These are phyloP conservation scores for Mastacembelus armatus DNA, from an alignment of 2,797 vertebrate species.

Conservation along the genomic window DNA sequence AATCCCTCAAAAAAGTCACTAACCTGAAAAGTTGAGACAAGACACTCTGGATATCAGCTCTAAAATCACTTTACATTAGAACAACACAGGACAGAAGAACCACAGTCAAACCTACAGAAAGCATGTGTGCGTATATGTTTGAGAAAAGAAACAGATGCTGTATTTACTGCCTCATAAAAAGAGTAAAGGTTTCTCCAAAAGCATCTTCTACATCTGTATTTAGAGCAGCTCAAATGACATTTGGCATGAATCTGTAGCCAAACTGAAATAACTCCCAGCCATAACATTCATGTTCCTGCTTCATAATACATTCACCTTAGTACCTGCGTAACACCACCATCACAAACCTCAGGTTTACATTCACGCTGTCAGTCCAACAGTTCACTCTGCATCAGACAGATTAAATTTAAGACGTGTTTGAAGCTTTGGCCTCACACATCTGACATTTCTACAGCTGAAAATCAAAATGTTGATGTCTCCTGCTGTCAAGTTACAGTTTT, in stretches of 20 bases:
- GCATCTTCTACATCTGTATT: slow-evolving; percentile 15
- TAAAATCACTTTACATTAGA: not conserved
- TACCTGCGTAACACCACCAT: slow-evolving; percentile 28
- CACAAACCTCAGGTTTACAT: slow-evolving; percentile 57
- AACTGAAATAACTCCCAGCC: slow-evolving; percentile 3
- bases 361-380: slow-evolving; percentile 59
- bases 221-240: slow-evolving; percentile 28
- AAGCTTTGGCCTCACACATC: slow-evolving; percentile 40
- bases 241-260: slow-evolving; percentile 44
- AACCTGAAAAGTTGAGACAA: slow-evolving; percentile 1
- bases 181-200: slow-evolving; percentile 30
- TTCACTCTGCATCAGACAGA: slow-evolving; percentile 1
- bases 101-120: not conserved
- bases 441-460: slow-evolving; percentile 32
- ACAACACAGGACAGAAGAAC: not conserved
- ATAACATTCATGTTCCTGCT: slow-evolving; percentile 24
- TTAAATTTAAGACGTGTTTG: slow-evolving; percentile 14
- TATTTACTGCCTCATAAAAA: slow-evolving; percentile 5
- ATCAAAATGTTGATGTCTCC: slow-evolving; percentile 8
- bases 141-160: slow-evolving; percentile 17
- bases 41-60: slow-evolving; percentile 9
- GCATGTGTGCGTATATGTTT: slow-evolving; percentile 21
- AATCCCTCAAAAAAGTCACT: slow-evolving; percentile 3
- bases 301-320: slow-evolving; percentile 62
- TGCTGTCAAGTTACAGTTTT: slow-evolving; percentile 5